Percentiles rank a stretch among this genome's conserved stretches.
Conservation (phyloP, 2,113 vertebrate species). For the Jaculus jaculus region DNA sequence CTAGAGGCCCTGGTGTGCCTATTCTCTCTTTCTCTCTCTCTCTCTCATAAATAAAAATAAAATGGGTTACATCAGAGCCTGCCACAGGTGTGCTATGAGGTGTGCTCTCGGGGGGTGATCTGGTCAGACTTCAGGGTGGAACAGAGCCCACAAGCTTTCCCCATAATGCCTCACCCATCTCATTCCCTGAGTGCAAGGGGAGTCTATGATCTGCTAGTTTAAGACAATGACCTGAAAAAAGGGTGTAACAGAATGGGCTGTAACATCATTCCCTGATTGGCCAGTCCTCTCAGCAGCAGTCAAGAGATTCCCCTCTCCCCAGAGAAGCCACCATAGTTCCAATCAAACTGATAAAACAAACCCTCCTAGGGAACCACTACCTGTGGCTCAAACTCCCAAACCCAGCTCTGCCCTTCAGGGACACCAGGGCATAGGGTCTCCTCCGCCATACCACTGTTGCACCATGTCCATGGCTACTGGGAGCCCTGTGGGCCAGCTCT, state of each 20-base stretch:
- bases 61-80: neutral
- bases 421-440: neutral
- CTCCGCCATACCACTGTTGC: neutral
- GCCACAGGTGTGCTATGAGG: neutral
- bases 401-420: neutral
- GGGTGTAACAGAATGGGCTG: too few relatives aligned
- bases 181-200: neutral
- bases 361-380: neutral
- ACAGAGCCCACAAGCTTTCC: neutral
- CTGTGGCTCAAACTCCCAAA: neutral
- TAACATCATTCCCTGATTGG: too few relatives aligned
- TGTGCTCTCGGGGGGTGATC: neutral
- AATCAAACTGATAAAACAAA: neutral
- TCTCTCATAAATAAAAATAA: too few relatives aligned
- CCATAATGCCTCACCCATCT: neutral
- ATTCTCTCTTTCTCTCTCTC: too few relatives aligned
- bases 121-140: too few relatives aligned
- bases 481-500: neutral
- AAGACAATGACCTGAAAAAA: neutral
- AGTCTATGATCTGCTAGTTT: neutral
- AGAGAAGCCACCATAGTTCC: neutral
- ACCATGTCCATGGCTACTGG: neutral
- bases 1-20: too few relatives aligned
- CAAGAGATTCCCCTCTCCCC: neutral
- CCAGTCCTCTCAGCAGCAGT: neutral